phyloP scores from a whole-genome alignment of 30 jellyfish, hydroid and myxozoan species.

The Chironex yamaguchii region DNA sequence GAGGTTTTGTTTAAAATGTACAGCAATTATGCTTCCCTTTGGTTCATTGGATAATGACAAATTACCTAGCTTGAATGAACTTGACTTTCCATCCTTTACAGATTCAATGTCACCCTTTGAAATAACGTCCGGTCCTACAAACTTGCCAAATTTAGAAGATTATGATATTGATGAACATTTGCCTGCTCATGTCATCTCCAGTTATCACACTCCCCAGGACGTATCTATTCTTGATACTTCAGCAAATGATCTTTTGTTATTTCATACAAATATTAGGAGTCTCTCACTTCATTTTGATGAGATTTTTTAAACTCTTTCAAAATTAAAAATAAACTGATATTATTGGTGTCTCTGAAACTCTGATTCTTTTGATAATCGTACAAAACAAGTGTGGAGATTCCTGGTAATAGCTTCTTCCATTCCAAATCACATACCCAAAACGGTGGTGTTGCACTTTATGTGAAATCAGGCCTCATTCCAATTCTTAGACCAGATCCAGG shows the following conservation, averaged over 20 bases:
- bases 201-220: background rate
- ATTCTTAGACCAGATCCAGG: background rate
- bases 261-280: background rate
- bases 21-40: too few species aligned
- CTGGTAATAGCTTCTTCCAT: background rate
- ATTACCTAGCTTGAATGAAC: too few species aligned
- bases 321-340: background rate
- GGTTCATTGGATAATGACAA: too few species aligned
- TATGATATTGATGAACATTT: background rate
- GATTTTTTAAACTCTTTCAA: background rate
- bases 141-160: background rate
- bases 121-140: background rate
- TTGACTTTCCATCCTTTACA: too few species aligned
- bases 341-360: too few species aligned
- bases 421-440: background rate
- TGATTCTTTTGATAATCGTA: background rate
- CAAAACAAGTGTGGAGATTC: background rate
- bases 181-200: background rate
- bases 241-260: background rate
- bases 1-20: too few species aligned
- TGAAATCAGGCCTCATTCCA: background rate
- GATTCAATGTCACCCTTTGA: too few species aligned
- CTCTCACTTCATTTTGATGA: background rate
- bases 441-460: background rate
- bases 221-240: background rate